phyloP scores from a whole-genome alignment of 2,888 invertebrate genomes.

The Lasius platythorax region DNA sequence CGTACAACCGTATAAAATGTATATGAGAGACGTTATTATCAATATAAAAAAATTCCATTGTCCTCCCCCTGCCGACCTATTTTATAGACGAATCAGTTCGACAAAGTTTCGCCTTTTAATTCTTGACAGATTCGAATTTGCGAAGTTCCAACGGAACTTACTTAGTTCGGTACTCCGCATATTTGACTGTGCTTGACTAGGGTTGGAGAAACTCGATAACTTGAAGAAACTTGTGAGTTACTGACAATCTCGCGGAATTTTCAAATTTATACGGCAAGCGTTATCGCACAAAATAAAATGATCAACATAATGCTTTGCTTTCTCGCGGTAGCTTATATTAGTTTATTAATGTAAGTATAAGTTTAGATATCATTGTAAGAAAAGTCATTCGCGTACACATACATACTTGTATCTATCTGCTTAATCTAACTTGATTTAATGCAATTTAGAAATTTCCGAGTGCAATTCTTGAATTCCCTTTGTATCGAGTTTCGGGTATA shows the following conservation, averaged over 20 bases:
- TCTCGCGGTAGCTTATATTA: background rate
- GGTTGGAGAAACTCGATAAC: constrained; percentile 46
- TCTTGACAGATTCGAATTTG: constrained; percentile 50
- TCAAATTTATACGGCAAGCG: constrained; percentile 52
- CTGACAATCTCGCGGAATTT: constrained; percentile 53
- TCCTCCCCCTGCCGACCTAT: background rate
- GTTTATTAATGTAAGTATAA: background rate
- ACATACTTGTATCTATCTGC: background rate
- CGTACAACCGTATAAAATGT: background rate
- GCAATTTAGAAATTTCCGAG: background rate
- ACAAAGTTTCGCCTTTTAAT: constrained; percentile 49
- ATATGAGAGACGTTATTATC: background rate
- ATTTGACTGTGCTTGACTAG: constrained; percentile 52
- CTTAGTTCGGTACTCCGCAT: constrained; percentile 47
- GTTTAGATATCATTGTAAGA: background rate
- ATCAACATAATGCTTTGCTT: constrained; percentile 24
- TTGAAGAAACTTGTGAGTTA: constrained; percentile 49
- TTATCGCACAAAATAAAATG: constrained; percentile 36
- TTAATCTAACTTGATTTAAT: constrained; percentile 5
- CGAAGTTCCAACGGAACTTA: constrained; percentile 43
- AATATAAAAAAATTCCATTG: background rate
- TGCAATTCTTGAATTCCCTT: background rate
- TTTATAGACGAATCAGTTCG: constrained; percentile 5
- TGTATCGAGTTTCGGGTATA: background rate
- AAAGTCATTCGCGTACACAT: background rate